Evolutionary conservation across 2,797 vertebrate species (phyloP).

Genomic region (Lithobates sylvaticus): DNA sequence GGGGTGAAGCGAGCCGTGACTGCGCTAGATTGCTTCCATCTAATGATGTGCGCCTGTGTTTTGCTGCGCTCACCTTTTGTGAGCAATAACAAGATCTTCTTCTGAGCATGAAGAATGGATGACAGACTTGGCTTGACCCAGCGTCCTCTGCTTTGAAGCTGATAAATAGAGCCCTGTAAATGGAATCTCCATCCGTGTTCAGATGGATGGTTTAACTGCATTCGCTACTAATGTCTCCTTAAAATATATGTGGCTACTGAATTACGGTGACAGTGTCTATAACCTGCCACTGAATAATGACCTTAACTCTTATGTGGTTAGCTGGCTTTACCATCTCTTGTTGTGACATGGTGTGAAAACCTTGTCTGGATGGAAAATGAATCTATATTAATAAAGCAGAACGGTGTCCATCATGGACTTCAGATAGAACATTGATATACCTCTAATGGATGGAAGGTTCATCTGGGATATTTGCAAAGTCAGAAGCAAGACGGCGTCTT

Average conservation of each 20-base stretch:
- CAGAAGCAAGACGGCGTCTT: no score
- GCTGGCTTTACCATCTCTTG: neutral
- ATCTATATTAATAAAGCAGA: neutral
- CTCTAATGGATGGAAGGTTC: neutral
- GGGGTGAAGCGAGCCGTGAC: slow-evolving; percentile 27
- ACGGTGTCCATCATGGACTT: neutral
- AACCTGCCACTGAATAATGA: slow-evolving; percentile 4
- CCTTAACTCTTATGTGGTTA: slow-evolving; percentile 7
- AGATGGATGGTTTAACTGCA: slow-evolving; percentile 36
- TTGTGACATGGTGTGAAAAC: neutral
- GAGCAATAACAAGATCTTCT: slow-evolving; percentile 46
- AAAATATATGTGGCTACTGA: slow-evolving; percentile 42
- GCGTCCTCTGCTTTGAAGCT: slow-evolving; percentile 60
- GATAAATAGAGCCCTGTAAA: slow-evolving; percentile 59
- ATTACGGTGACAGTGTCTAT: slow-evolving; percentile 31
- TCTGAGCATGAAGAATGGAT: slow-evolving; percentile 55
- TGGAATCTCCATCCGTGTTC: slow-evolving; percentile 51
- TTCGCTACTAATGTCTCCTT: slow-evolving; percentile 31
- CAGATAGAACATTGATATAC: neutral
- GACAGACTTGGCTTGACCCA: slow-evolving; percentile 56
- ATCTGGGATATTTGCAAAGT: neutral
- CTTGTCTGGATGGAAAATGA: no score
- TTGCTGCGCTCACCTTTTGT: slow-evolving; percentile 38
- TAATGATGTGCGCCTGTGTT: slow-evolving; percentile 34
- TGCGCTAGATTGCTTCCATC: slow-evolving; percentile 36